Conservation (phyloP, 2,797 vertebrate genomes). For the Esox lucius region DNA sequence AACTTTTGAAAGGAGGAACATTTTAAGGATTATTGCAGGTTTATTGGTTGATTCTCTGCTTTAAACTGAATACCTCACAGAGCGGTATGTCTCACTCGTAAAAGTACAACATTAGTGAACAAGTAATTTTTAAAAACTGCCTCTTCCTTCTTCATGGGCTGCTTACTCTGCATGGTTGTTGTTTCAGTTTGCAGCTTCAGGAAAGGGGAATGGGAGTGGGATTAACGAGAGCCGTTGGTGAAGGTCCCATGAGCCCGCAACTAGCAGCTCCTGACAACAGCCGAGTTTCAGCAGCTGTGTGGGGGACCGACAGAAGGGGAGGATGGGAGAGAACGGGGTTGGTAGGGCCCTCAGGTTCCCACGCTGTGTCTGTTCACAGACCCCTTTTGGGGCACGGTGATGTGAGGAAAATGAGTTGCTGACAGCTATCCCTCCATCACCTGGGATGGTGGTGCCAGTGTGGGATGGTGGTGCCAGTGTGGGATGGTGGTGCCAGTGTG, state of each 20-base stretch:
- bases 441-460: constrained; percentile 58
- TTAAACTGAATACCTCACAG: constrained; percentile 27
- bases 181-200: constrained; percentile 18
- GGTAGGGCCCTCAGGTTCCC: constrained; percentile 3
- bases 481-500: constrained; percentile 62
- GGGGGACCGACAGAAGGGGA: constrained; percentile 60
- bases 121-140: constrained; percentile 18
- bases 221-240: constrained; percentile 41
- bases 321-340: constrained; percentile 51
- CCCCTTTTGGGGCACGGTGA: constrained; percentile 64
- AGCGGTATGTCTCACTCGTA: constrained; percentile 17
- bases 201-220: constrained; percentile 13
- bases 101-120: constrained; percentile 33
- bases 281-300: constrained; percentile 63
- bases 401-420: constrained; percentile 76
- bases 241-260: constrained; percentile 47
- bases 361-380: constrained; percentile 57
- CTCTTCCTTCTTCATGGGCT: not conserved
- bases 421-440: constrained; percentile 73
- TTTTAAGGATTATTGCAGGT: constrained; percentile 20
- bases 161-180: not conserved
- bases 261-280: constrained; percentile 53
- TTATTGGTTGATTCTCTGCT: constrained; percentile 13
- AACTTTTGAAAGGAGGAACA: constrained; percentile 15
- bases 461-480: constrained; percentile 62